Base-by-base conservation (phyloP, 2,113 vertebrate species). In the Oriolus oriolus region DNA sequence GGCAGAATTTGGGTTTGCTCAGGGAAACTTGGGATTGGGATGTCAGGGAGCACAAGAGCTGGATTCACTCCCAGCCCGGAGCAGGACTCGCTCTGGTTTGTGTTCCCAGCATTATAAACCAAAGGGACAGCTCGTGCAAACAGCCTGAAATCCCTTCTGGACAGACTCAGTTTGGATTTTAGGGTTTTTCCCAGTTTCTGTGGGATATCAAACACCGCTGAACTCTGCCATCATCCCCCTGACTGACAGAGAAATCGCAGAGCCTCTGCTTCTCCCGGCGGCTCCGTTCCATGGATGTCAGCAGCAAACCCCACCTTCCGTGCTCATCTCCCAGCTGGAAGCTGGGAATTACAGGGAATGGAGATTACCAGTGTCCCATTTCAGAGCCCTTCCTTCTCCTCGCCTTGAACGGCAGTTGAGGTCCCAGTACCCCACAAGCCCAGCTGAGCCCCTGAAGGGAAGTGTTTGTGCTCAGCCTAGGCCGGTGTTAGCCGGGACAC, bases 81-180 rank as follows among this genome's bases (percentile, higher is more conserved):
- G 94, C 89, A 24, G 70, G 53, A 60, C 74, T 95, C 6, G 26
- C 77, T 76, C 89, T 79, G 66, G 31, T 93, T 92, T 90, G 78
- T 50, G 42, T 56, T 77, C 83, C 76, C 70, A 83, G 42, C 17
- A 0, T 8, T 41, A 23, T 35, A 90, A 96, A 13, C 63, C 74
- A 8, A 65, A 95, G 82, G 47, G 63, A 77, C 63, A 37, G 59
- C 63, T 92, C 4, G 28, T 19, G 69, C 63, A 87, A 87, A 66
- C 11, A 66, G 68, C 81, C 87, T 45, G 60, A 44, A 85, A 94
- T 89, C 49, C 91, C 54, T 28, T 63, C 91, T 83, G 93, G 70
- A 70, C 47, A 74, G 19, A n/a, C 52, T 77, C 63, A 5, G 47
- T 19, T 44, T 83, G 93, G 75, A 53, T 83, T 88, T 73, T 9